Percentiles rank a stretch among this genome's conserved stretches.
These are phyloP conservation scores for Aselliscus stoliczkanus DNA, from an alignment of 2,797 vertebrate genomes.

Conservation along the genomic window DNA sequence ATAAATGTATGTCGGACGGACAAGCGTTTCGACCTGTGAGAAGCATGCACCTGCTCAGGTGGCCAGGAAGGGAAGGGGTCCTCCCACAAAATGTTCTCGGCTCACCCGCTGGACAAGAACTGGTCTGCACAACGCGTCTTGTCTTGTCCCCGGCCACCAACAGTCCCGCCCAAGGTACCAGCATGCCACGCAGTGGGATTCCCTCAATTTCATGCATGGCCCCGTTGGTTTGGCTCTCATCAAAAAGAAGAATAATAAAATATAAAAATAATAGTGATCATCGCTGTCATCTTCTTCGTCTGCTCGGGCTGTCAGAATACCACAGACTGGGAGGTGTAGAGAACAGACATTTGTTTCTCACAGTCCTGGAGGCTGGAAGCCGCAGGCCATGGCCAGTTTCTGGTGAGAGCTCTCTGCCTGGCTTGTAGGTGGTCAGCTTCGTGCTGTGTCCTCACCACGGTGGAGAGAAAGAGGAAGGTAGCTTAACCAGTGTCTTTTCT, in stretches of 20 bases:
- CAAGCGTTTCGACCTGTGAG: not conserved
- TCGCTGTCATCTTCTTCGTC: no score
- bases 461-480: not conserved
- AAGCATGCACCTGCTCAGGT: not conserved
- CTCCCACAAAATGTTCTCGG: not conserved
- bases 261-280: no score
- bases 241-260: not conserved
- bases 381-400: not conserved
- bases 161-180: not conserved
- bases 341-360: not conserved
- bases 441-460: not conserved
- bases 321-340: not conserved
- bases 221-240: not conserved
- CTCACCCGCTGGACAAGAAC: not conserved
- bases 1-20: not conserved
- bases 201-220: rapidly evolving
- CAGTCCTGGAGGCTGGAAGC: not conserved
- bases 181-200: not conserved
- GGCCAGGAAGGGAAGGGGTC: not conserved
- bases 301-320: not conserved
- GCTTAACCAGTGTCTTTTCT: no score
- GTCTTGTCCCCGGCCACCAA: no score
- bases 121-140: rapidly evolving
- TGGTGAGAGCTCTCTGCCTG: not conserved
- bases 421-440: not conserved